phyloP scores from a whole-genome alignment of 2,797 vertebrate genomes.

The Oryzias dopingdopingensis region DNA sequence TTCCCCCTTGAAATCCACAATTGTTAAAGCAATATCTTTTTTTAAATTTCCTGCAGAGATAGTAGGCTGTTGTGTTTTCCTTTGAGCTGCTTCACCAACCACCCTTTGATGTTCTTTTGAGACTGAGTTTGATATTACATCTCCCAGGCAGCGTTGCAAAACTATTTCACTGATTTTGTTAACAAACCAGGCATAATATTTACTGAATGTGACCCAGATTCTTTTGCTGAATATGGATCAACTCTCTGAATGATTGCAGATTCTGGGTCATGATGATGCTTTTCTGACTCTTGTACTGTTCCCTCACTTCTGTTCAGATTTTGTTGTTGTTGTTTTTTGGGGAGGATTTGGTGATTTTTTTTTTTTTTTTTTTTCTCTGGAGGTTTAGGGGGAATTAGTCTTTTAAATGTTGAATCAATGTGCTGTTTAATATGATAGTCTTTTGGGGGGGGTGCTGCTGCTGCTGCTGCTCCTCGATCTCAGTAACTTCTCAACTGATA shows the following conservation, averaged over 20 bases:
- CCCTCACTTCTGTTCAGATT: constrained; percentile 34
- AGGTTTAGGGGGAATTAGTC: constrained; percentile 58
- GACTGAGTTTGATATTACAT: constrained; percentile 23
- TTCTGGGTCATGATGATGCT: constrained; percentile 16
- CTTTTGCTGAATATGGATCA: constrained; percentile 14
- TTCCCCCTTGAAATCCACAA: neutral
- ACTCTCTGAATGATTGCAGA: constrained; percentile 1
- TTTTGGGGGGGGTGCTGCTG: constrained; percentile 46
- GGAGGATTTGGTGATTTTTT: constrained; percentile 47
- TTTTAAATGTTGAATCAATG: constrained; percentile 66
- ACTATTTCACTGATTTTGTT: constrained; percentile 22
- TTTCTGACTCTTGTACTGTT: constrained; percentile 7
- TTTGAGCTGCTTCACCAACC: constrained; percentile 31
- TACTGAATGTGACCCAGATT: constrained; percentile 18
- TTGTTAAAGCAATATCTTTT: constrained; percentile 34
- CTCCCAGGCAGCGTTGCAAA: constrained; percentile 21
- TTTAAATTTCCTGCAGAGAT: constrained; percentile 21
- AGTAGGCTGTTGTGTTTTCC: constrained; percentile 21
- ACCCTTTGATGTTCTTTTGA: constrained; percentile 43
- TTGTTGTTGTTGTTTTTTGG: constrained; percentile 37
- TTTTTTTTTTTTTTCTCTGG: neutral
- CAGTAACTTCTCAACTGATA: constrained; percentile 35
- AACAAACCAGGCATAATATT: constrained; percentile 11
- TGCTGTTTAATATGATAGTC: constrained; percentile 44
- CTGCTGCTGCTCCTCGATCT: constrained; percentile 21